These are phyloP conservation scores for Urocyon cinereoargenteus DNA, from an alignment of 2,797 vertebrate genomes.

Conservation along the genomic window DNA sequence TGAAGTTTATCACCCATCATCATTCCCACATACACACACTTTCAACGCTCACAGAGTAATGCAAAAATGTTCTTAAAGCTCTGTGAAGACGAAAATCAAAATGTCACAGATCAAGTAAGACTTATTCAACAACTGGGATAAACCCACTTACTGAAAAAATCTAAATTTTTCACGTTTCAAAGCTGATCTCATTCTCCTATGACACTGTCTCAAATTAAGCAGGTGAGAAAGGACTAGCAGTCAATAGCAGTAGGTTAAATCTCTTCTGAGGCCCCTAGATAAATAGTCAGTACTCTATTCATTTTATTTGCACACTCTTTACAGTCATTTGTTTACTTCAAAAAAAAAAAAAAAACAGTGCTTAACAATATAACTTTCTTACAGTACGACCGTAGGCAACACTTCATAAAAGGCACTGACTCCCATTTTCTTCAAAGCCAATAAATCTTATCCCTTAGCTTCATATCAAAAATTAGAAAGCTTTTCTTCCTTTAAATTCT, in stretches of 20 bases:
- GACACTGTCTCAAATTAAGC: conserved; percentile 28
- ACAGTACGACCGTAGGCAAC: conserved; percentile 38
- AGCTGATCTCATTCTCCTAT: conserved; percentile 32
- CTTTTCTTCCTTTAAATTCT: conserved; percentile 16
- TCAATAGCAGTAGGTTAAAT: conserved; percentile 1
- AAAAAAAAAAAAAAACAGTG: conserved; percentile 46
- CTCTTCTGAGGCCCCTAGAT: conserved; percentile 18
- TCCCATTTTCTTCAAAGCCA: not conserved
- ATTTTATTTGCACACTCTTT: conserved; percentile 53
- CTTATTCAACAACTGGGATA: not conserved
- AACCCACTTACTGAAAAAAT: conserved; percentile 56
- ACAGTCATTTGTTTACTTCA: not conserved
- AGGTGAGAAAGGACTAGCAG: not conserved
- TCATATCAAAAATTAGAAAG: not conserved
- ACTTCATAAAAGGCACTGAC: conserved; percentile 48
- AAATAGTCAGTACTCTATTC: not conserved
- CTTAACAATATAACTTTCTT: conserved; percentile 34
- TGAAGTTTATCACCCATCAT: conserved; percentile 37
- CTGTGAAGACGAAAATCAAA: conserved; percentile 39
- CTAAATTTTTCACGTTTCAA: conserved; percentile 57
- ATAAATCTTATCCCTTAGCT: conserved; percentile 34
- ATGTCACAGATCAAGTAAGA: conserved; percentile 41
- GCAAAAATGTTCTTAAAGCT: conserved; percentile 16
- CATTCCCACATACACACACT: conserved; percentile 11
- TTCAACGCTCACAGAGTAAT: not conserved